Percentiles rank a stretch among this genome's conserved stretches.
phyloP scores from a whole-genome alignment of 2,888 invertebrate species.

The Drepana falcataria region DNA sequence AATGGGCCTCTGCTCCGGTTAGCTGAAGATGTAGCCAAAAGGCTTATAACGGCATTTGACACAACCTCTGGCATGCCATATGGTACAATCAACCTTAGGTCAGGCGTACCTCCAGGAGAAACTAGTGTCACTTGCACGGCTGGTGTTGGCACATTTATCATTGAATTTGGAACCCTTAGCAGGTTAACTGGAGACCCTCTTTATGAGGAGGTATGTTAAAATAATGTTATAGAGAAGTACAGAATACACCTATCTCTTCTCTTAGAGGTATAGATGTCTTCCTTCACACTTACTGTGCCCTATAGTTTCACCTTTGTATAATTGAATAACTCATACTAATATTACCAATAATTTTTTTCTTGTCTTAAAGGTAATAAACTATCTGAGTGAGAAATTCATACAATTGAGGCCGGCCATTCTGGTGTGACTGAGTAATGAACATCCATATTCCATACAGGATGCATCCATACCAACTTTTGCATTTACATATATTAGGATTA shows the following conservation, averaged over 20 bases:
- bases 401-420: no score
- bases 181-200: slow-evolving; percentile 95
- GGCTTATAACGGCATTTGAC: slow-evolving; percentile 93
- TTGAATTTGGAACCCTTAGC: slow-evolving; percentile 97
- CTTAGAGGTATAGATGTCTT: no score
- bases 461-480: not conserved
- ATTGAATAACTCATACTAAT: no score
- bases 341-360: no score
- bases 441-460: no score
- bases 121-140: slow-evolving; percentile 98
- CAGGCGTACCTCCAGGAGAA: slow-evolving; percentile 96
- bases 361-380: no score
- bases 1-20: slow-evolving; percentile 94
- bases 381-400: no score
- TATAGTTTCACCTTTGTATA: no score
- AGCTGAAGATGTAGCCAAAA: slow-evolving; percentile 96
- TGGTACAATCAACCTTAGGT: slow-evolving; percentile 95
- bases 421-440: no score
- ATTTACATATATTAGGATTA: not conserved
- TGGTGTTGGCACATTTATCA: slow-evolving; percentile 96
- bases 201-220: slow-evolving; percentile 87
- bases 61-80: slow-evolving; percentile 97
- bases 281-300: no score
- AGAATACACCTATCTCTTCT: no score
- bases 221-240: no score